Evolutionary conservation across 2,113 vertebrate genomes (phyloP).

Genomic region (Bambusicola thoracicus): DNA sequence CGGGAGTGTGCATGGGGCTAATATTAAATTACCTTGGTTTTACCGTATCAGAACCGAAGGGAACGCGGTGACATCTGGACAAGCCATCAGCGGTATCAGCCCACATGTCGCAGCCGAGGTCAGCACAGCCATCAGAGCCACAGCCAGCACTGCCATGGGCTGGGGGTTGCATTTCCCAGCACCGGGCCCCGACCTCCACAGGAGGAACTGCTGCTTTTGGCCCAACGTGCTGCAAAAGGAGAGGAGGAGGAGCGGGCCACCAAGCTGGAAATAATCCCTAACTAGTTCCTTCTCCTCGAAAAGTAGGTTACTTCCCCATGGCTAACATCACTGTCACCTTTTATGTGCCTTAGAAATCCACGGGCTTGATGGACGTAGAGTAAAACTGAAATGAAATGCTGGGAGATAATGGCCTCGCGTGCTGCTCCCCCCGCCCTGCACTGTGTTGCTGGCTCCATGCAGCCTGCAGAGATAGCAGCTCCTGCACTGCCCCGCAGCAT

Average conservation of each 20-base stretch:
- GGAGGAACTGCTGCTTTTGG: background rate
- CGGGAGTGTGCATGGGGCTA: background rate
- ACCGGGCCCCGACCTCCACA: fast-evolving
- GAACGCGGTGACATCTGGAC: background rate
- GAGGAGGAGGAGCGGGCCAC: background rate
- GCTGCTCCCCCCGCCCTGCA: background rate
- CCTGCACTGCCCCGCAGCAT: background rate
- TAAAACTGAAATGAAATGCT: background rate
- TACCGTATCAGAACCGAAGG: background rate
- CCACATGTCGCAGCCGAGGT: background rate
- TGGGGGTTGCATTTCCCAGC: background rate
- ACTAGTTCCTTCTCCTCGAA: background rate
- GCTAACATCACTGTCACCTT: background rate
- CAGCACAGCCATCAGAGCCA: background rate
- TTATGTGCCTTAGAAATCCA: background rate
- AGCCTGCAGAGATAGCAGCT: background rate
- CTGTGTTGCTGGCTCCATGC: background rate
- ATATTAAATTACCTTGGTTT: background rate
- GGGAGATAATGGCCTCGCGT: background rate
- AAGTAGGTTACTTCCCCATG: background rate
- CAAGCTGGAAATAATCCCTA: background rate
- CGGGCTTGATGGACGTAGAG: background rate
- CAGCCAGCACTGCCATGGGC: background rate
- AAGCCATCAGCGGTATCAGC: background rate
- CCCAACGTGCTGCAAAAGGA: fast-evolving